Conservation (phyloP, 1,140 invertebrate genomes). For the Drosophila rufa region DNA sequence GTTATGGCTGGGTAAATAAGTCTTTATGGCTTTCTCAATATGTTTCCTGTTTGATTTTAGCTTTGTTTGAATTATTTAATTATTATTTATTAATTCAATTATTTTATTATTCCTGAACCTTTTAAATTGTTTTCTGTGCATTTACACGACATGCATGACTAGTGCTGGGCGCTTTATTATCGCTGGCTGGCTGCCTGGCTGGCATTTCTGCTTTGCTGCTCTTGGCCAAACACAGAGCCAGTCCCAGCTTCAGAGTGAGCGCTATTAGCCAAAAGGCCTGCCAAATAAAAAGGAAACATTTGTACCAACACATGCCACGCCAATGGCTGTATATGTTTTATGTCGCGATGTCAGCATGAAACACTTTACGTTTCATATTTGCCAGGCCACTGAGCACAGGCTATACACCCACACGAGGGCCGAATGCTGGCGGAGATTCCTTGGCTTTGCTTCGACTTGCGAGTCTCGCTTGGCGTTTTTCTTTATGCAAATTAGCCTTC, state of each 20-base stretch:
- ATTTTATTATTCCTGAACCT: neutral
- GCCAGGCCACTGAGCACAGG: constrained; percentile 64
- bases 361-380: constrained; percentile 80
- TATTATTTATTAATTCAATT: neutral
- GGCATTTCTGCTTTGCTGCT: constrained; percentile 58
- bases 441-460: constrained; percentile 16
- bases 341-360: constrained; percentile 77
- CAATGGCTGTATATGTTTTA: constrained; percentile 38
- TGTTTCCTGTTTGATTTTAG: neutral
- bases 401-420: constrained; percentile 12
- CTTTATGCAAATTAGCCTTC: constrained; percentile 79
- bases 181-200: constrained; percentile 12
- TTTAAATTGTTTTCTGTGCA: constrained; percentile 12
- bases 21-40: neutral
- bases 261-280: constrained; percentile 77
- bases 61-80: neutral
- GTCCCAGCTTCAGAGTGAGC: constrained; percentile 8
- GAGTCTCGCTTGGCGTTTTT: constrained; percentile 69
- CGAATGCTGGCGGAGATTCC: constrained; percentile 4
- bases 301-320: constrained; percentile 40
- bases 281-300: constrained; percentile 74
- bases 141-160: constrained; percentile 31
- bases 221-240: constrained; percentile 42
- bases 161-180: constrained; percentile 58
- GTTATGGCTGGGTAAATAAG: neutral